Evolutionary conservation across 2,888 invertebrate species (phyloP), one percentile per base, ranked within the genome.

Genomic region (Eugnorisma glareosa): DNA sequence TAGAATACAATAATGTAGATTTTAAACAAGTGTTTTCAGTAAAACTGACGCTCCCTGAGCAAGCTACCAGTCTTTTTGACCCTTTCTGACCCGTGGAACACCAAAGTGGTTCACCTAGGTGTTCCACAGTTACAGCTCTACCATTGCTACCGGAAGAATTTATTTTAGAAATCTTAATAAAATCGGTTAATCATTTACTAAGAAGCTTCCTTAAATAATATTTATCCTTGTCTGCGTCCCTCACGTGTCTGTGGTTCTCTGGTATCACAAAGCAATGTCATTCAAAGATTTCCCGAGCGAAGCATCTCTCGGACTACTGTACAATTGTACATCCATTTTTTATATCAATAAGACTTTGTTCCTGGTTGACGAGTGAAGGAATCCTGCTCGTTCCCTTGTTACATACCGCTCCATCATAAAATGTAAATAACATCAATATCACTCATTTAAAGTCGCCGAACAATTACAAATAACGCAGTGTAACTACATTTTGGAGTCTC

Each of bases 321-420:
- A 91, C 89, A 87, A 92, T 93, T 90, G 93, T 89, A 91, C 89
- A 87, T 88, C 85, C 88, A 90, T 90, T 94, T 95, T 95, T 93
- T 92, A 90, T 89, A 83, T 88, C 90, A 92, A 92, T 93, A 93
- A 93, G 94, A 95, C 94, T 94, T 92, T 93, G 95, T 96, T 96
- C 96, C 96, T 96, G 96, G 94, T 96, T 91, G 94, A 93, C 95
- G 88, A 89, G 92, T 88, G 69, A 83, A 90, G 92, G 95, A 91
- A 96, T 95, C 93, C 90, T 88, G 89, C 86, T 89, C 83, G 89
- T 89, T 92, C 91, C 88, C 90, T 91, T 88, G 91, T 90, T 91
- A 92, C 94, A 96, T 96, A 93, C 95, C 94, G 88, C 88, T 85
- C 93, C 93, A 92, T 93, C 94, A 94, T 96, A 95, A 95, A 96